Evolutionary conservation across 1,140 invertebrate genomes (phyloP), one percentile per base, ranked within the genome.

Genomic region (Drosophila erecta): DNA sequence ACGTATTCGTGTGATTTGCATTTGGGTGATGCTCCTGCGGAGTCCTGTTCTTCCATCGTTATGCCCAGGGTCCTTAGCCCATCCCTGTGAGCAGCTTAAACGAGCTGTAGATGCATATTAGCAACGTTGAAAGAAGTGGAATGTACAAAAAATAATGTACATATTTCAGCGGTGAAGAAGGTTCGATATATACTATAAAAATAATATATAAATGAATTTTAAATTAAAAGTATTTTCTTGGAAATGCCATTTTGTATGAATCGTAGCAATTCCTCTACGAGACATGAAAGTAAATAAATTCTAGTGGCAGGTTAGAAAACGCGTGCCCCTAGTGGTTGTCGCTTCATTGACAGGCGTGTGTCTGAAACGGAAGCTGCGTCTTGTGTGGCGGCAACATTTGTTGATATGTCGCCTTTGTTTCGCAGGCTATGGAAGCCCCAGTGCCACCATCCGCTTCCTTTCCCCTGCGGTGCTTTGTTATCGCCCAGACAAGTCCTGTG

Each of bases 381-480:
- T 74, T 74, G 51, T 51, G 47, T 75, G 61, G 62, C 67, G 53
- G 67, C 59, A 77, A 67, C 73, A 74, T 78, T 81, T 70, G 76
- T 75, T 70, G 81, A 80, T 85, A 84, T 85, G 76, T 58, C 66
- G 60, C 73, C 53, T 49, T 75, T 75, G 72, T 76, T 67, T 76
- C 55, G 24, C 49, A 20, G 20, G 46, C 50, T 8, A 8, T 43
- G 22, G 27, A 27, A 22, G 14, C 24, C 14, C 14, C 40, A 44
- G 17, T 22, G 8, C 59, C 54, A 24, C 43, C 37, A 54, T 67
- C 33, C 49, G 30, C 14, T 76, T 67, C 53, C 54, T 49, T 59
- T 55, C 41, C 15, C 22, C 59, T 40, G 17, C 14, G 49, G 49
- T 38, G 38, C 49, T 75, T 75, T 51, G 77, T 64, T 86, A 85